These are phyloP conservation scores for Amazona vittata DNA, from an alignment of 2,113 vertebrate genomes.

Conservation along the genomic window DNA sequence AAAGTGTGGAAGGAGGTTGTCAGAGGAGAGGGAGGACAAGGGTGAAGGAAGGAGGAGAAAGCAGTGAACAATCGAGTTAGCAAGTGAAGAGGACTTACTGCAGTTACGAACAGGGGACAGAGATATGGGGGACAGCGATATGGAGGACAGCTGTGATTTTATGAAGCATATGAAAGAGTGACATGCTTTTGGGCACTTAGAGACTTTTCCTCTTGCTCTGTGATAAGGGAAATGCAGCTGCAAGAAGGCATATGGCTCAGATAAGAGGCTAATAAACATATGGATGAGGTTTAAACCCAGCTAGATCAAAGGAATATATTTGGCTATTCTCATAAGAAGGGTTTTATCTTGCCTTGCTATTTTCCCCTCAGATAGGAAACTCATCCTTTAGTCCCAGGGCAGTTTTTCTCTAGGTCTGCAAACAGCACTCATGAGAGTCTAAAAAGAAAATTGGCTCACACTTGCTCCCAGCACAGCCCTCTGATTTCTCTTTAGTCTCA, in stretches of 20 bases:
- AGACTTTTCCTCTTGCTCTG: background rate
- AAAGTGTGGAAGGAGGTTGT: background rate
- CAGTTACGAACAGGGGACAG: background rate
- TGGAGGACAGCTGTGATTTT: background rate
- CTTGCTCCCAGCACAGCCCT: background rate
- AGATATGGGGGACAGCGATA: background rate
- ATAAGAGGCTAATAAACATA: slow-evolving; percentile 45
- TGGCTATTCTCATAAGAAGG: background rate
- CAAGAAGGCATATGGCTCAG: background rate
- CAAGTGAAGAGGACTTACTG: background rate
- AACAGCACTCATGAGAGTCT: background rate
- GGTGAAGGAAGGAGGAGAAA: background rate
- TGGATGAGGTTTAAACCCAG: slow-evolving; percentile 34
- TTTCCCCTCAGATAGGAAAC: background rate
- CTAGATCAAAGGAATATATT: slow-evolving; percentile 38
- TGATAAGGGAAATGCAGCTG: slow-evolving; percentile 19
- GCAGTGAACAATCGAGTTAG: background rate
- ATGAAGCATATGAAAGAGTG: background rate
- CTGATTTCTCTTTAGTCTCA: background rate
- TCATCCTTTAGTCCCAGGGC: background rate
- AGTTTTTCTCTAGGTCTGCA: background rate
- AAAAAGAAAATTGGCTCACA: background rate
- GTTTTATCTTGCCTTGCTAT: background rate
- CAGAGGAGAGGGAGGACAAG: background rate
- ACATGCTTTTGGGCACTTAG: background rate